These are phyloP conservation scores for Scarus forsteni DNA, from an alignment of 2,797 vertebrate species.

Conservation along the genomic window DNA sequence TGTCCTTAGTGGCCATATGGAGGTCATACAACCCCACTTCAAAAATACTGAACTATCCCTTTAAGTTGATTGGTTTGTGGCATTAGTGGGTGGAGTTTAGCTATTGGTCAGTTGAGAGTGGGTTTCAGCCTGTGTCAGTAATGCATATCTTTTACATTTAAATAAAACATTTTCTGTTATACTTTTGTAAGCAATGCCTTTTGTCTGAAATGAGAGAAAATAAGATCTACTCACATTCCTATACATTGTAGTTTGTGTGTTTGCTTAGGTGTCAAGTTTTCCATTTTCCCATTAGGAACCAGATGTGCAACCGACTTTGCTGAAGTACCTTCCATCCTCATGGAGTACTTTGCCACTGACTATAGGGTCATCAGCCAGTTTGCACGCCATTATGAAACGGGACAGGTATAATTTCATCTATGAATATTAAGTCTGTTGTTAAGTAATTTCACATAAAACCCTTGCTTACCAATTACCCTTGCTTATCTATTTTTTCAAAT, in stretches of 20 bases:
- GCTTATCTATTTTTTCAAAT: too few species aligned
- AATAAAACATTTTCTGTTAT: too few species aligned
- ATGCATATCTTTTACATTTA: too few species aligned
- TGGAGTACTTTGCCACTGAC: conserved; percentile 98
- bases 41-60: too few species aligned
- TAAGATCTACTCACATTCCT: neutral
- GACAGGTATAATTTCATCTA: conserved; percentile 86
- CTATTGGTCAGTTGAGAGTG: too few species aligned
- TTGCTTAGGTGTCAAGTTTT: conserved; percentile 3
- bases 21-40: too few species aligned
- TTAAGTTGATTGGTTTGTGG: too few species aligned
- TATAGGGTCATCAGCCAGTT: conserved; percentile 96
- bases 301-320: conserved; percentile 98
- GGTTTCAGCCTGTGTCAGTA: too few species aligned
- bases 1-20: too few species aligned
- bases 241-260: neutral
- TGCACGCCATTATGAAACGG: conserved; percentile 95
- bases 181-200: too few species aligned
- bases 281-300: conserved; percentile 86
- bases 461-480: too few species aligned
- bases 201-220: conserved; percentile 1
- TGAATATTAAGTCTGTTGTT: neutral
- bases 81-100: too few species aligned
- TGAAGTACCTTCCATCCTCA: conserved; percentile 97
- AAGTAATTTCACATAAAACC: neutral